These are phyloP conservation scores for Turritopsis dohrnii DNA, from an alignment of 30 jellyfish, hydroid and myxozoan species.

Conservation along the genomic window DNA sequence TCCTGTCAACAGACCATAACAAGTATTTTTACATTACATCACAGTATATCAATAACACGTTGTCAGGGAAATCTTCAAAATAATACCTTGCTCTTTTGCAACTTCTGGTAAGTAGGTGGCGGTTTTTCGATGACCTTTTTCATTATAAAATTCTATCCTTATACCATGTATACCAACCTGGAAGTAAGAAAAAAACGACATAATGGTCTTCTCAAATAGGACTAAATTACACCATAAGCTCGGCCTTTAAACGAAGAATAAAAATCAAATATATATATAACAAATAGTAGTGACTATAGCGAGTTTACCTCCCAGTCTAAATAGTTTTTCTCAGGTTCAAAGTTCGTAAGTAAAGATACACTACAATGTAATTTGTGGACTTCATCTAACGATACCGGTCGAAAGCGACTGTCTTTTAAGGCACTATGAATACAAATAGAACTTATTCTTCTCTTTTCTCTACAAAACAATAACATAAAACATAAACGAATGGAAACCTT, in stretches of 20 bases:
- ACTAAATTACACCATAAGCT: too few relatives aligned
- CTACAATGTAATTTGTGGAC: constrained; percentile 81
- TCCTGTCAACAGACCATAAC: constrained; percentile 40
- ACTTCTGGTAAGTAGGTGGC: constrained; percentile 99
- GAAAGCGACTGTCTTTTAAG: constrained; percentile 86
- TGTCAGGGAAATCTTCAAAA: not conserved
- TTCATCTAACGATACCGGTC: constrained; percentile 83
- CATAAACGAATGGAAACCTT: constrained; percentile 47
- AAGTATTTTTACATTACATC: not conserved
- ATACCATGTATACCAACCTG: constrained; percentile 97
- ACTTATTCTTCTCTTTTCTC: not conserved
- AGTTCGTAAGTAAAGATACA: constrained; percentile 80
- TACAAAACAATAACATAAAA: too few relatives aligned
- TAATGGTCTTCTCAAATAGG: too few relatives aligned
- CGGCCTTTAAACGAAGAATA: too few relatives aligned
- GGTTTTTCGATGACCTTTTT: constrained; percentile 77
- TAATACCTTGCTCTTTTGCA: constrained; percentile 86
- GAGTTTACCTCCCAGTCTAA: constrained; percentile 92
- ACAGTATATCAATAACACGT: not conserved
- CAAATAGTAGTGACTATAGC: too few relatives aligned
- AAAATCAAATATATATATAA: too few relatives aligned
- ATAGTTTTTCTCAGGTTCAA: constrained; percentile 80
- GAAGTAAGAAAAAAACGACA: too few relatives aligned
- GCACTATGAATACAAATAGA: constrained; percentile 52
- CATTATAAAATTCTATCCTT: constrained; percentile 90